Conservation (phyloP, 2,888 invertebrate genomes). For the Zhuqinia jingwanae region DNA sequence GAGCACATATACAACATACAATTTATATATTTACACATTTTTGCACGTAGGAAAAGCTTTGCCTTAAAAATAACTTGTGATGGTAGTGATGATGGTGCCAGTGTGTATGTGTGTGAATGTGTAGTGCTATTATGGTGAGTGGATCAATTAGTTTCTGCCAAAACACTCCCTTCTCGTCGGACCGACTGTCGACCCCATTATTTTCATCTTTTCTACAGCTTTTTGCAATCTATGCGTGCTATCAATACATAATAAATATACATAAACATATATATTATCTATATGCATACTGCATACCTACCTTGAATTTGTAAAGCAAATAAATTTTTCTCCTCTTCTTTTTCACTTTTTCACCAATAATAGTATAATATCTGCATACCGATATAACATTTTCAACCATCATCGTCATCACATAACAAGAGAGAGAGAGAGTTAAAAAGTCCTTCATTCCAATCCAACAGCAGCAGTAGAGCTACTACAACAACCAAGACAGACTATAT, state of each 20-base stretch:
- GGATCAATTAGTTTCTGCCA: constrained; percentile 73
- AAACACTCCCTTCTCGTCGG: constrained; percentile 60
- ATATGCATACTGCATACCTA: too few relatives aligned
- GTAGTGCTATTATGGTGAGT: constrained; percentile 51
- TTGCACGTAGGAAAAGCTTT: not conserved
- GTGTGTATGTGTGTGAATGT: too few relatives aligned
- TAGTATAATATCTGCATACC: not conserved
- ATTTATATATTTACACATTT: not conserved
- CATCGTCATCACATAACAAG: too few relatives aligned
- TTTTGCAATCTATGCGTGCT: constrained; percentile 16
- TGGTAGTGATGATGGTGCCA: not conserved
- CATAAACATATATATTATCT: too few relatives aligned
- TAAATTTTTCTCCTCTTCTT: not conserved
- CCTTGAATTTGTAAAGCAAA: too few relatives aligned
- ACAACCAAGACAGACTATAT: not conserved
- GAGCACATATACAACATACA: not conserved
- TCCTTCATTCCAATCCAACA: constrained; percentile 11
- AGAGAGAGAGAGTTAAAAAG: constrained; percentile 24
- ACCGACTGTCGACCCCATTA: constrained; percentile 68
- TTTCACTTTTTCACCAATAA: not conserved
- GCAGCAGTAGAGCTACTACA: not conserved
- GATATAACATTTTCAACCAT: not conserved
- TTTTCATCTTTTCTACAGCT: constrained; percentile 64
- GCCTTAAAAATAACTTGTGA: not conserved
- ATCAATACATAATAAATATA: too few relatives aligned